These are phyloP conservation scores for Clanis bilineata DNA, from an alignment of 2,888 invertebrate species.

Conservation along the genomic window DNA sequence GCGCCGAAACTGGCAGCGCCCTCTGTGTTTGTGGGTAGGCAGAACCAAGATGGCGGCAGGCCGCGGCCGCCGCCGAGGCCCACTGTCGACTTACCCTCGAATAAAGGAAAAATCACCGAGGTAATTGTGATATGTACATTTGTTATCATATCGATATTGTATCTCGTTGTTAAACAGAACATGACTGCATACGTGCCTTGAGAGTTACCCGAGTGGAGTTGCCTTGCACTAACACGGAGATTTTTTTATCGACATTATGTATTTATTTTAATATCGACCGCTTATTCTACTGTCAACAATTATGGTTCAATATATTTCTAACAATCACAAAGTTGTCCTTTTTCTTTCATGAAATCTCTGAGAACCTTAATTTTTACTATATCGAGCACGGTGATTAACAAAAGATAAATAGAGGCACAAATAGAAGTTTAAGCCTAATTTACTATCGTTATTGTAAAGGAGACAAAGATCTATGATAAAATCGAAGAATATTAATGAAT, in stretches of 20 bases:
- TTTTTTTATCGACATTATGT: slow-evolving; percentile 23
- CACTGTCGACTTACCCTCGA: slow-evolving; percentile 33
- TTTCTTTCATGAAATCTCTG: slow-evolving; percentile 27
- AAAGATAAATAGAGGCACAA: background rate
- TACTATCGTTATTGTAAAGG: no score
- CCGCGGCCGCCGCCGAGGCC: slow-evolving; percentile 32
- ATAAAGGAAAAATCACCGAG: slow-evolving; percentile 59
- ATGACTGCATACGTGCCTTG: slow-evolving; percentile 46
- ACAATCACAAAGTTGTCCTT: slow-evolving; percentile 52
- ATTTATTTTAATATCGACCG: slow-evolving; percentile 35
- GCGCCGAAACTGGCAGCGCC: slow-evolving; percentile 38
- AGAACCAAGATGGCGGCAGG: slow-evolving; percentile 36
- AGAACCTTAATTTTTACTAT: slow-evolving; percentile 23
- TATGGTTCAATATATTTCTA: slow-evolving; percentile 44
- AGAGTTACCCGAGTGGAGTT: slow-evolving; percentile 47
- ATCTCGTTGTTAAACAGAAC: slow-evolving; percentile 52
- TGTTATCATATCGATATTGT: slow-evolving; percentile 66
- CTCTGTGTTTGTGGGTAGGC: slow-evolving; percentile 38
- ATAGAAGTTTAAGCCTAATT: background rate
- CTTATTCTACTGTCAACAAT: slow-evolving; percentile 45
- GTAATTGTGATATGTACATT: slow-evolving; percentile 74
- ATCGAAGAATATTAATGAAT: no score
- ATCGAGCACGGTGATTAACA: slow-evolving; percentile 14
- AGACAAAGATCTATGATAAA: no score
- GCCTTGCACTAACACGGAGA: slow-evolving; percentile 53